A percentile compares a stretch with the other conserved stretches of the same genome.
Conservation (phyloP, 1,140 invertebrate species). For the Diorhabda sublineata region DNA sequence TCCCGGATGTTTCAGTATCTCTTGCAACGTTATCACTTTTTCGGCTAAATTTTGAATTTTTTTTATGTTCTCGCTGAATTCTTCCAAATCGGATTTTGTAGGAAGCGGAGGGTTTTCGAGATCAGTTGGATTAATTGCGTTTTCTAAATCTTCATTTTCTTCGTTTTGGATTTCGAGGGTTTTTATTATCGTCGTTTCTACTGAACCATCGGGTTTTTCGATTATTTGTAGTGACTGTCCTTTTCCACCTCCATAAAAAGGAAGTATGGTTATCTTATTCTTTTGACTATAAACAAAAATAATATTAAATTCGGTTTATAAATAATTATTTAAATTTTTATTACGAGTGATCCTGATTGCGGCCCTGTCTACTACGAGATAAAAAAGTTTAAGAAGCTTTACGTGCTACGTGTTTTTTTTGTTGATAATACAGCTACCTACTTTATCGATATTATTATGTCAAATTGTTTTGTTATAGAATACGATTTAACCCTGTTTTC, state of each 20-base stretch:
- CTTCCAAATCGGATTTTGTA: conserved; percentile 31
- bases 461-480: too few species aligned
- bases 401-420: too few species aligned
- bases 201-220: conserved; percentile 51
- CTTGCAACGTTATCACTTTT: conserved; percentile 51
- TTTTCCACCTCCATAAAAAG: conserved; percentile 64
- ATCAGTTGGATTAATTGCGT: conserved; percentile 29
- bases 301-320: too few species aligned
- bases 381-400: too few species aligned
- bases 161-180: conserved; percentile 22
- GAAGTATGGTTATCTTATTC: conserved; percentile 41
- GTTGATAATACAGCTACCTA: too few species aligned
- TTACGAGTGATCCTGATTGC: too few species aligned
- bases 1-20: conserved; percentile 49
- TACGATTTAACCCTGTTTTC: too few species aligned
- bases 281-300: background rate
- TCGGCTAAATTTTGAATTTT: conserved; percentile 50
- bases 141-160: conserved; percentile 28
- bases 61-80: conserved; percentile 39
- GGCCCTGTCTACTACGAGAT: too few species aligned
- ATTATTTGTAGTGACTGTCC: conserved; percentile 60
- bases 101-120: conserved; percentile 43
- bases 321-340: too few species aligned
- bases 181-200: conserved; percentile 49
- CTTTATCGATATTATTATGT: too few species aligned